Base-by-base conservation (phyloP, 1,140 invertebrate genomes). In the Doryteuthis pealeii region DNA sequence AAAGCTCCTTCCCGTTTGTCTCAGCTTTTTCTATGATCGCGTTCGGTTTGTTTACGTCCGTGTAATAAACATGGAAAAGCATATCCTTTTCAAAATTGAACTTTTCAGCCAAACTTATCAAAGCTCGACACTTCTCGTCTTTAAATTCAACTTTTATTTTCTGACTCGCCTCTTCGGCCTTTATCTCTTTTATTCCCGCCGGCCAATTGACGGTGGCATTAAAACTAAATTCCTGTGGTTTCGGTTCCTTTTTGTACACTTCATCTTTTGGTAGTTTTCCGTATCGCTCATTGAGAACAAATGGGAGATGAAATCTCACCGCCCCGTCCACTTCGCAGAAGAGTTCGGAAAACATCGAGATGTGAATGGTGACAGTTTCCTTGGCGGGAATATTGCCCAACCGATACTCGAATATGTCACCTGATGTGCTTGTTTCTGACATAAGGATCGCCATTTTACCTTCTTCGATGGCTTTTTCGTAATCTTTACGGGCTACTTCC, bases 401-500 rank as follows among this genome's bases (percentile, higher is more conserved):
- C 65, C 40, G 77, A 32, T 77, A 75, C 43, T 72, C 62, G 70
- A 83, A 83, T 14, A 80, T 72, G 77, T 82, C 82, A 10, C 75
- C 74, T 26, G 77, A 31, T 6, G 33, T 62, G 2, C 79, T 71
- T 31, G 77, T 74, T 70, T 81, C 80, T 32, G 73, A 67, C 28
- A 81, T 65, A 31, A 81, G 70, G 65, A 81, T 92, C 12, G 92
- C 92, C 6, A 90, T 88, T 67, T 90, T 82, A 6, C 92, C 92
- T 54, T 87, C 86, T 2, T 87, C 84, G 1, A 92, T 89, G 6
- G 92, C 92, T 43, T 90, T 81, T 43, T 90, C 85, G 81, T 92
- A 93, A 35, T 90, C 91, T 76, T 90, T 86, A 81, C 91, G 91
- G 0, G 92, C 92, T 85, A 80, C 77, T 83, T 91, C 89, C 86